Conservation (phyloP, 2,797 vertebrate genomes). For the Anniella stebbinsi region DNA sequence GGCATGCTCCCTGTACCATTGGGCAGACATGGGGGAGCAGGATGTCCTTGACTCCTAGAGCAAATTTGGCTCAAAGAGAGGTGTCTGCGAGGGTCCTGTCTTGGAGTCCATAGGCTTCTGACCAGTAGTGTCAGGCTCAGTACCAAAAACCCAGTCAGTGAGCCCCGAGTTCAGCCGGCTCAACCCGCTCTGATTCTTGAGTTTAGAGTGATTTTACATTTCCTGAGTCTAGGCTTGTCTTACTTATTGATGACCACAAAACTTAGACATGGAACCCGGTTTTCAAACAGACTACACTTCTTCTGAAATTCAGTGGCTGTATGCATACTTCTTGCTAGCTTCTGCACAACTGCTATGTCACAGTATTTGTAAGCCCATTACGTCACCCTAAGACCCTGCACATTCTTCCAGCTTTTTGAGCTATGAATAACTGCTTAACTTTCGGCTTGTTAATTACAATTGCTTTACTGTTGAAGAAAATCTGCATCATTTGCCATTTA, state of each 20-base stretch:
- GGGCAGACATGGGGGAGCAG: background rate
- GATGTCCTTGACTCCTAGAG: background rate
- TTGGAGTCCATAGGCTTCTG: background rate
- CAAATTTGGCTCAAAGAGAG: background rate
- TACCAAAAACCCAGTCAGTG: too few species aligned
- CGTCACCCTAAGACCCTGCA: background rate
- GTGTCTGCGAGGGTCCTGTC: background rate
- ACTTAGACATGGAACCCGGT: background rate
- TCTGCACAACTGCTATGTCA: constrained; percentile 10
- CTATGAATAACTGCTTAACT: constrained; percentile 5
- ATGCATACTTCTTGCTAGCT: background rate
- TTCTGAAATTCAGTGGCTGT: background rate
- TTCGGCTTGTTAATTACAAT: constrained; percentile 13
- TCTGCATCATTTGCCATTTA: background rate
- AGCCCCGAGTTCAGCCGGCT: too few species aligned
- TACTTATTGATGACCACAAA: background rate
- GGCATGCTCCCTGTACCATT: background rate
- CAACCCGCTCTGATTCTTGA: background rate
- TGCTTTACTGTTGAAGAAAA: background rate
- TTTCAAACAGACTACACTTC: background rate
- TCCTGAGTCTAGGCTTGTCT: background rate
- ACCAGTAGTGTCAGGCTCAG: background rate
- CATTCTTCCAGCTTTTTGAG: background rate
- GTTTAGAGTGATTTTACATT: background rate
- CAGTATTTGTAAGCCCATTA: background rate